Evolutionary conservation across 2,888 invertebrate genomes (phyloP).

Genomic region (Polyommatus iphigenia): DNA sequence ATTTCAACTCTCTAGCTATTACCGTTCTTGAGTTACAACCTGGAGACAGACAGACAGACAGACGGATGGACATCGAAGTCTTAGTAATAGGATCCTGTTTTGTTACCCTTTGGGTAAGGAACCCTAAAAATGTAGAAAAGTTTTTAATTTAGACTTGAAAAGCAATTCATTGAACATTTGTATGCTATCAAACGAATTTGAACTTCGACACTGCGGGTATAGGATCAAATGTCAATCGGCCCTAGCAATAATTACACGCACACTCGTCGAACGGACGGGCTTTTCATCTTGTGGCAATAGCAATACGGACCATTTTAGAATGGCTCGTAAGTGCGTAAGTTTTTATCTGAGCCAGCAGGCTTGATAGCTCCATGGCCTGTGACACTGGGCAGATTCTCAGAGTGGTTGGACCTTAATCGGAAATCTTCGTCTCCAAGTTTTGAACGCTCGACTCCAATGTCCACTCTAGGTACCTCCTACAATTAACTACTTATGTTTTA

Average conservation of each 20-base stretch:
- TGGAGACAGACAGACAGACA: too few species aligned
- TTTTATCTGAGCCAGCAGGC: conserved; percentile 36
- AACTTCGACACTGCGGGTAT: conserved; percentile 37
- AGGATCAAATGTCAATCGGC: conserved; percentile 36
- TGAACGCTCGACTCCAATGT: not conserved
- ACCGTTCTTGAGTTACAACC: too few species aligned
- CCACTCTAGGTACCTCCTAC: not conserved
- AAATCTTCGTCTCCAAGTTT: not conserved
- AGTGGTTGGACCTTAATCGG: conserved; percentile 37
- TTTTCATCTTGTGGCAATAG: not conserved
- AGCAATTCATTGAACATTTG: conserved; percentile 40
- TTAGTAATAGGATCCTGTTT: too few species aligned
- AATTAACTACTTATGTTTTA: too few species aligned
- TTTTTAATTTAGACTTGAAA: not conserved
- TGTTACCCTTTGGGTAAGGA: too few species aligned
- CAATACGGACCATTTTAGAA: not conserved
- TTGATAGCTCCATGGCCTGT: conserved; percentile 43
- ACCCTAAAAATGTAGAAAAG: too few species aligned
- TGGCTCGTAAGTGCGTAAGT: conserved; percentile 15
- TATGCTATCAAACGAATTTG: conserved; percentile 38
- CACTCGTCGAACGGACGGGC: not conserved
- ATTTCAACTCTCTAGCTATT: too few species aligned
- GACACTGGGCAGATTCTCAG: conserved; percentile 39
- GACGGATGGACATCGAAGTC: too few species aligned
- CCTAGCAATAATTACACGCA: conserved; percentile 31